These are phyloP conservation scores for Strongylocentrotus purpuratus DNA, from an alignment of 35 echinoderm and acorn worm species.

Conservation along the genomic window DNA sequence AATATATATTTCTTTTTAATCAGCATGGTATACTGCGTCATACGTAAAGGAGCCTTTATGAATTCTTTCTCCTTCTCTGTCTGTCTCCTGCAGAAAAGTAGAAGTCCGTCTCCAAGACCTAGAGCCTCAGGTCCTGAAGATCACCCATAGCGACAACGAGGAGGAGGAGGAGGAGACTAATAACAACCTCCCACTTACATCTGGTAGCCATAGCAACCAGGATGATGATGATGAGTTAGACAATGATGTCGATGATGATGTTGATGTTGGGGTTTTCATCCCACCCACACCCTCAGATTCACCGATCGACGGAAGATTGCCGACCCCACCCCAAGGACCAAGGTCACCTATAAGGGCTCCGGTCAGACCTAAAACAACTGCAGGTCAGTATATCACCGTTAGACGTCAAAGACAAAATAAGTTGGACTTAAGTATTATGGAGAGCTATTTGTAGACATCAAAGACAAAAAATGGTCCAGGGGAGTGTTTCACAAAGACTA, in stretches of 20 bases:
- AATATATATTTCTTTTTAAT: too few species aligned
- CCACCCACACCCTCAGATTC: constrained; percentile 54
- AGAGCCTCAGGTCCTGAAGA: constrained; percentile 86
- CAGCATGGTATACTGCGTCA: too few species aligned
- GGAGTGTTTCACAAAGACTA: too few species aligned
- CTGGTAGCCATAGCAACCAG: background rate
- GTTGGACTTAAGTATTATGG: too few species aligned
- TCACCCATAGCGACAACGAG: constrained; percentile 82
- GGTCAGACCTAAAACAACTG: constrained; percentile 80
- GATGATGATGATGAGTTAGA: constrained; percentile 21
- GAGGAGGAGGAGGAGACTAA: constrained; percentile 36
- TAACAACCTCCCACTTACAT: background rate
- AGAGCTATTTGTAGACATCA: too few species aligned
- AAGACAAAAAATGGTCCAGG: too few species aligned
- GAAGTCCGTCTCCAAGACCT: constrained; percentile 61
- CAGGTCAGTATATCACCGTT: background rate
- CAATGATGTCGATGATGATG: constrained; percentile 71
- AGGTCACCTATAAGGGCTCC: constrained; percentile 33
- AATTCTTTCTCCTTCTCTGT: background rate
- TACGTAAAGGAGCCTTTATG: background rate
- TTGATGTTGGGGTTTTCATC: constrained; percentile 47
- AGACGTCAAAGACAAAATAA: too few species aligned
- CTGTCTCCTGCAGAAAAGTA: constrained; percentile 63
- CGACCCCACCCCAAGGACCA: constrained; percentile 63
- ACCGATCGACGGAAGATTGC: constrained; percentile 46